These are phyloP conservation scores for Mimas tiliae DNA, from an alignment of 2,888 invertebrate species.

Conservation along the genomic window DNA sequence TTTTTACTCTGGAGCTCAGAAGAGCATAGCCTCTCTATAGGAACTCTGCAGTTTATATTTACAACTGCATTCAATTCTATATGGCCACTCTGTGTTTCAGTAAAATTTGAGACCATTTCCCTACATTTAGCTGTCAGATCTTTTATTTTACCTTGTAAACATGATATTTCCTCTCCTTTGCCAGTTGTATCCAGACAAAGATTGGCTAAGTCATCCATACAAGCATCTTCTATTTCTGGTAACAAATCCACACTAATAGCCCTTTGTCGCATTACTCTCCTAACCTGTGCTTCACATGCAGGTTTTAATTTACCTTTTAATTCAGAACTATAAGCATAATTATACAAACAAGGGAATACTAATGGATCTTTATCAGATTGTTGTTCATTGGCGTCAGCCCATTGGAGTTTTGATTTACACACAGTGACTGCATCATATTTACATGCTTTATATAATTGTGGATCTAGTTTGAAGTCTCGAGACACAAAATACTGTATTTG, in stretches of 20 bases:
- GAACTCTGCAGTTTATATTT: conserved; percentile 90
- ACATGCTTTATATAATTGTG: conserved; percentile 94
- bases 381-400: conserved; percentile 88
- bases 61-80: conserved; percentile 96
- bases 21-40: conserved; percentile 91
- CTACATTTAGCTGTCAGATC: conserved; percentile 88
- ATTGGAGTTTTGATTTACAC: conserved; percentile 91
- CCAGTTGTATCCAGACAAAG: conserved; percentile 94
- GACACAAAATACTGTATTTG: conserved; percentile 99
- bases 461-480: conserved; percentile 96
- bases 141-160: conserved; percentile 94
- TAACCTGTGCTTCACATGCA: conserved; percentile 90
- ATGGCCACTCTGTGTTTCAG: conserved; percentile 95
- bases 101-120: conserved; percentile 91
- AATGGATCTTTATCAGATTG: conserved; percentile 92
- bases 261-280: conserved; percentile 95
- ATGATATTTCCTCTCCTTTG: conserved; percentile 96
- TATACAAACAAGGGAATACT: conserved; percentile 95
- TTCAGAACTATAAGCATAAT: conserved; percentile 85
- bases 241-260: conserved; percentile 96
- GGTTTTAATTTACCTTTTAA: conserved; percentile 82
- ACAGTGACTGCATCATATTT: conserved; percentile 92
- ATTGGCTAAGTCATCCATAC: conserved; percentile 93
- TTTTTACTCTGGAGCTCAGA: conserved; percentile 87
- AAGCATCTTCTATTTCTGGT: conserved; percentile 96